Evolutionary conservation across 1,140 invertebrate species (phyloP), one percentile per base, ranked within the genome.

Genomic region (Nasonia longicornis): DNA sequence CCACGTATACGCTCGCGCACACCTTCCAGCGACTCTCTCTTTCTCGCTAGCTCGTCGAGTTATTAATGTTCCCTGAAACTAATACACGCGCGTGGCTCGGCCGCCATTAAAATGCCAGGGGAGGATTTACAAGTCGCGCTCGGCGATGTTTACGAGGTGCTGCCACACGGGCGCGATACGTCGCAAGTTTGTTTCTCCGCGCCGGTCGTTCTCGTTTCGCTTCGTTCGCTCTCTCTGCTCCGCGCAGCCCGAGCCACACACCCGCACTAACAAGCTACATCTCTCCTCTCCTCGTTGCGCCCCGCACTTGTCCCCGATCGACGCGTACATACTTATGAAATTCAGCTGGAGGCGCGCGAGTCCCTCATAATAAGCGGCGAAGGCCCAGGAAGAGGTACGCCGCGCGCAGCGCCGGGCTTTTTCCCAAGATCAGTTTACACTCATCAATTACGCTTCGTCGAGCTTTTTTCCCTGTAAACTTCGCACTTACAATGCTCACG

Each of bases 51-150:
- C 63, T 67, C 77, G 75, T 83, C 70, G 85, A 85, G 87, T 90
- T 91, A 90, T 90, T 90, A 90, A 91, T 89, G 89, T 85, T 85
- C 80, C 83, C 82, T 88, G 89, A 88, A 76, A 89, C 86, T 90
- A 90, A 90, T 89, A 89, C 89, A 88, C 85, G 87, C 86, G 83
- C 85, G 84, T 82, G 84, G 82, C 84, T 83, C 78, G 82, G 86
- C 84, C 85, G 85, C 88, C 89, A 88, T 90, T 90, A 90, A 90
- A 89, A 89, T 87, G 89, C 89, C 89, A 89, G 83, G 86, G 86
- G 86, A 87, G 88, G 89, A 90, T 90, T 90, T 90, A 90, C 89
- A 89, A 90, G 89, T 90, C 85, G 87, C 87, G 85, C 83, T 80
- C 81, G 42, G 83, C 82, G 85, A 88, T 88, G 88, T 90, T 90